Percentiles rank a stretch among this genome's conserved stretches.
Conservation (phyloP, 2,888 invertebrate genomes). For the Pegoplata infirma region DNA sequence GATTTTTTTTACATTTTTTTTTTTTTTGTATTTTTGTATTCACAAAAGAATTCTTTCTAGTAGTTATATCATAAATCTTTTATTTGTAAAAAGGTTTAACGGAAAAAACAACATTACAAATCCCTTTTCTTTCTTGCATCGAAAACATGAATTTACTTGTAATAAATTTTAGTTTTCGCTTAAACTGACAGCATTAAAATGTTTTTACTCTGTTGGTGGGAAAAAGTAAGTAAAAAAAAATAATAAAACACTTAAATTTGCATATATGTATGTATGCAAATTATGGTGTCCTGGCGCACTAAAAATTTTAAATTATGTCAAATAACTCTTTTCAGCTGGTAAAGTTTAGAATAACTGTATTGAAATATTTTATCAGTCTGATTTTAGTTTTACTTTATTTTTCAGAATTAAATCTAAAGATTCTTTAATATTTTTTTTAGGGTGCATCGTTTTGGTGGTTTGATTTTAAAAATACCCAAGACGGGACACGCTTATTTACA, state of each 20-base stretch:
- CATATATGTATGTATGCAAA: slow-evolving; percentile 8
- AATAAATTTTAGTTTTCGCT: slow-evolving; percentile 59
- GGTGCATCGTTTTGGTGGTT: too few species aligned
- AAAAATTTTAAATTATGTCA: too few species aligned
- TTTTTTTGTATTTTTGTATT: slow-evolving; percentile 4
- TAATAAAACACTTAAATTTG: slow-evolving; percentile 37
- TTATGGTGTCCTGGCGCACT: too few species aligned
- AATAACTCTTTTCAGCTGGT: too few species aligned
- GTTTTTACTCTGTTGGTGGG: slow-evolving; percentile 44
- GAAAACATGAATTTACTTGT: slow-evolving; percentile 39
- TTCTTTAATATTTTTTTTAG: too few species aligned
- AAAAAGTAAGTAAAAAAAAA: slow-evolving; percentile 4
- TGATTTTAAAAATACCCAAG: too few species aligned
- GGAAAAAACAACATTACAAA: slow-evolving; percentile 49
- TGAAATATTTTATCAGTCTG: too few species aligned
- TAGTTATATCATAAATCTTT: slow-evolving; percentile 43
- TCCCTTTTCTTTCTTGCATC: slow-evolving; percentile 46
- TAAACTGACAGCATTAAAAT: slow-evolving; percentile 58
- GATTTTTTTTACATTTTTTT: slow-evolving; percentile 8
- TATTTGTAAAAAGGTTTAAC: slow-evolving; percentile 53
- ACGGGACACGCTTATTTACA: too few species aligned
- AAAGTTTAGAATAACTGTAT: too few species aligned
- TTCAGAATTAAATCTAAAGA: too few species aligned
- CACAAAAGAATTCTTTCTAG: slow-evolving; percentile 28
- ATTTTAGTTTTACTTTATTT: too few species aligned